Percentiles rank a stretch among this genome's conserved stretches.
phyloP scores from a whole-genome alignment of 1,140 invertebrate species.

The Dysdera silvatica region DNA sequence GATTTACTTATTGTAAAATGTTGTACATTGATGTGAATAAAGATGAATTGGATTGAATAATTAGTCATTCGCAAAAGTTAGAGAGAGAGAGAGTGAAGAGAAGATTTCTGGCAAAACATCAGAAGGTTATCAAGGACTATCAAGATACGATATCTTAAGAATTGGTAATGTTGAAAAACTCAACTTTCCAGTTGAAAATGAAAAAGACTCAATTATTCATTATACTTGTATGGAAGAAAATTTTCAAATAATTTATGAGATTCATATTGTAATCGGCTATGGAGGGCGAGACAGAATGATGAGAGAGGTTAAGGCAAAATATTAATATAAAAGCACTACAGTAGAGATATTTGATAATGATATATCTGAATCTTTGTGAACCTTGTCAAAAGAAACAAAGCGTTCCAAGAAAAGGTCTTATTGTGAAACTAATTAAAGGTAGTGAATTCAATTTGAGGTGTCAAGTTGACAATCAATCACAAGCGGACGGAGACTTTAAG shows the following conservation, averaged over 20 bases:
- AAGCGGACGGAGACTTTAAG: conserved; percentile 1
- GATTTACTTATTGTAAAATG: too few species aligned
- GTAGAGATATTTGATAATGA: neutral
- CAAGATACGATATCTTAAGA: too few species aligned
- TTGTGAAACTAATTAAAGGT: neutral
- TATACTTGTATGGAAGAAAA: too few species aligned
- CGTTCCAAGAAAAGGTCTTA: neutral
- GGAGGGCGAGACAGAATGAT: too few species aligned
- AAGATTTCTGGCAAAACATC: neutral
- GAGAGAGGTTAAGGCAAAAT: neutral
- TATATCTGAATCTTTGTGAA: conserved; percentile 11
- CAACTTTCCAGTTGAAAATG: too few species aligned
- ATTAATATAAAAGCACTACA: conserved; percentile 1
- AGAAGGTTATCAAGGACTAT: too few species aligned
- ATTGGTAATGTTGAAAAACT: too few species aligned
- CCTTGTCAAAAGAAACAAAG: conserved; percentile 3
- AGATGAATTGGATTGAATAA: too few species aligned
- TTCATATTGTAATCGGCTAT: too few species aligned
- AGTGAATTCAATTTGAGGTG: neutral
- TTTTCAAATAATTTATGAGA: too few species aligned
- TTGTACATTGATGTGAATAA: too few species aligned
- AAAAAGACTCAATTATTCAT: too few species aligned
- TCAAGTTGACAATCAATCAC: neutral
- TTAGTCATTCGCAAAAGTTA: neutral
- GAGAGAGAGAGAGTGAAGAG: neutral